Base-by-base conservation (phyloP, 2,888 invertebrate species). In the Brachyptera risi region DNA sequence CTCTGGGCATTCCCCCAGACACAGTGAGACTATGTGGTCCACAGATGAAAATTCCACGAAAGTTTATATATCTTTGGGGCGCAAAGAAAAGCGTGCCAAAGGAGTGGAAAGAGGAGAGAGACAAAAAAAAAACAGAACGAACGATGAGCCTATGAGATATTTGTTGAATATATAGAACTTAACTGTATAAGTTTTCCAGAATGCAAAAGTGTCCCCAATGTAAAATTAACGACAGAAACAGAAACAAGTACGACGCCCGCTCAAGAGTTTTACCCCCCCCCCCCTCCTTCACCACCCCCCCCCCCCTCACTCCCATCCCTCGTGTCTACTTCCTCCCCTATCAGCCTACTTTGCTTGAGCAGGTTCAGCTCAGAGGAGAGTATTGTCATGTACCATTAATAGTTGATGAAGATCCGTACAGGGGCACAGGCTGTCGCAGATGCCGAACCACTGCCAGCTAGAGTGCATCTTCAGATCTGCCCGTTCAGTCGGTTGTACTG, bases 311-410 rank as follows among this genome's bases (percentile, higher is more conserved):
- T 11, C 19, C 54, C 5, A 17, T 21, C 27, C 11, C 31, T 11
- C 31, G 11, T 31, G 7, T 31, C 31, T 31, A 31, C 31, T 31
- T 31, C 31, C 5, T 7, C 31, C 7, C 31, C 31, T 7, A n/a
- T n/a, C n/a, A n/a, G n/a, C n/a, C n/a, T 17, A 38, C 15, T 13
- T 38, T 38, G 40, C 11, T 31, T 31, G 31, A 5, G 31, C 11
- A 5, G 11, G 31, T 7, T 11, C 31, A n/a, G 35, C 37, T 35
- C 35, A 23, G 11, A 15, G 54, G 60, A 59, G 59, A 54, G 60
- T 60, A 60, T 60, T 60, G 60, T 60, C 60, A 23, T 60, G 60
- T 60, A 35, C 23, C 60, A 56, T 60, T 26, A 60, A 60, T 60
- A 31, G 54, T 60, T 54, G 44, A 60, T 56, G 37, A 23, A 24